A percentile compares a stretch with the other conserved stretches of the same genome.
Conservation (phyloP, 1,140 invertebrate species). For the Choristoneura fumiferana region DNA sequence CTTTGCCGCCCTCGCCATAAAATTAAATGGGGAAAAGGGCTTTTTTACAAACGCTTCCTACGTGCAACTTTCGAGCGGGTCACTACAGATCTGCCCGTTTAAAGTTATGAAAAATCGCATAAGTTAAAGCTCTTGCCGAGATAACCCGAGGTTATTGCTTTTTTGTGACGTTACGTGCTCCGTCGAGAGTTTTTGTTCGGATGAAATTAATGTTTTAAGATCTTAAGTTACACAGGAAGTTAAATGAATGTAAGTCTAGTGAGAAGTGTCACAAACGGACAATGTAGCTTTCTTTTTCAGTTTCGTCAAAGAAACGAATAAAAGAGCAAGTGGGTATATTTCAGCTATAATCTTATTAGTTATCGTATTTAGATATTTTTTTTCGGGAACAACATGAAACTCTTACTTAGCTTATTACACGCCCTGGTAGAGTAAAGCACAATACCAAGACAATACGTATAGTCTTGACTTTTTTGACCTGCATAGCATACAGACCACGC, state of each 20-base stretch:
- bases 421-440: too few relatives aligned
- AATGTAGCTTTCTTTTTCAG: too few relatives aligned
- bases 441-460: too few relatives aligned
- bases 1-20: conserved; percentile 34
- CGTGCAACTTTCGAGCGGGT: conserved; percentile 39
- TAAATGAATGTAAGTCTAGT: not conserved
- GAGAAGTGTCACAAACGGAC: too few relatives aligned
- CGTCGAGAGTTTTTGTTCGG: conserved; percentile 30
- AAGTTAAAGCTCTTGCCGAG: conserved; percentile 48
- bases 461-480: too few relatives aligned
- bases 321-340: too few relatives aligned
- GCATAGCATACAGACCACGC: too few relatives aligned
- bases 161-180: conserved; percentile 36
- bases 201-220: conserved; percentile 43
- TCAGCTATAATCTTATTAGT: too few relatives aligned
- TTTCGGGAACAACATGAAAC: too few relatives aligned
- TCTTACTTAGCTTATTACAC: too few relatives aligned
- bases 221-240: conserved; percentile 19
- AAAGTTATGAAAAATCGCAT: conserved; percentile 55
- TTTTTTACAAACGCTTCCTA: conserved; percentile 19
- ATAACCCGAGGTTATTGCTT: conserved; percentile 53
- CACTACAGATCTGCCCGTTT: conserved; percentile 35
- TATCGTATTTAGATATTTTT: too few relatives aligned
- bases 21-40: conserved; percentile 42
- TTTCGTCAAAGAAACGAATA: too few relatives aligned